phyloP scores from a whole-genome alignment of 1,140 invertebrate genomes.

The Thrips palmi region DNA sequence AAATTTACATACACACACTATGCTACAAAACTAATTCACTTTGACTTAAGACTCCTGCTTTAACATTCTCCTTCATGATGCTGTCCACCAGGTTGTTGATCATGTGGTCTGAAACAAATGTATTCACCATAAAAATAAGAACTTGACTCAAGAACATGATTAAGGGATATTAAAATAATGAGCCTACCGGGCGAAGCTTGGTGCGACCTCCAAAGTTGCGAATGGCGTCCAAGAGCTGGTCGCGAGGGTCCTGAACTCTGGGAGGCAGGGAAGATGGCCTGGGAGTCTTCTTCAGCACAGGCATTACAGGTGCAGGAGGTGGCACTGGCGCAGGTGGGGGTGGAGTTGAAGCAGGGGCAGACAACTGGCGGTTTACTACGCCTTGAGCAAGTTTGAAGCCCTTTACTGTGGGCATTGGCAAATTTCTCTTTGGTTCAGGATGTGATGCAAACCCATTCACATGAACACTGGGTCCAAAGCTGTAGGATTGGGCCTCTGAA shows the following conservation, averaged over 20 bases:
- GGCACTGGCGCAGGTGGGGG: slow-evolving; percentile 25
- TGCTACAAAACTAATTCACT: too few species aligned
- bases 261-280: background rate
- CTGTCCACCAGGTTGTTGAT: too few species aligned
- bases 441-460: background rate
- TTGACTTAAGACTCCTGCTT: too few species aligned
- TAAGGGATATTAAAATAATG: too few species aligned
- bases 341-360: slow-evolving; percentile 12
- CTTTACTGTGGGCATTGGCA: slow-evolving; percentile 18
- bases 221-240: slow-evolving; percentile 50
- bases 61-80: too few species aligned
- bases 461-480: background rate
- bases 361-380: slow-evolving; percentile 2
- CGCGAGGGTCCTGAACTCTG: slow-evolving; percentile 31
- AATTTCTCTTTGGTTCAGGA: background rate
- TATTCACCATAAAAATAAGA: too few species aligned
- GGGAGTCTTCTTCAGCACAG: slow-evolving; percentile 10
- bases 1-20: too few species aligned
- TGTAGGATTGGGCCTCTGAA: background rate
- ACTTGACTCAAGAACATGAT: too few species aligned
- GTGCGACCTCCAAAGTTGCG: slow-evolving; percentile 44
- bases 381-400: slow-evolving; percentile 16
- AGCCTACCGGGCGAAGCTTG: too few species aligned
- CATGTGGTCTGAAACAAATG: too few species aligned
- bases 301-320: slow-evolving; percentile 12